Evolutionary conservation across 2,113 vertebrate genomes (phyloP), one percentile per base, ranked within the genome.

Genomic region (Lipotes vexillifer): DNA sequence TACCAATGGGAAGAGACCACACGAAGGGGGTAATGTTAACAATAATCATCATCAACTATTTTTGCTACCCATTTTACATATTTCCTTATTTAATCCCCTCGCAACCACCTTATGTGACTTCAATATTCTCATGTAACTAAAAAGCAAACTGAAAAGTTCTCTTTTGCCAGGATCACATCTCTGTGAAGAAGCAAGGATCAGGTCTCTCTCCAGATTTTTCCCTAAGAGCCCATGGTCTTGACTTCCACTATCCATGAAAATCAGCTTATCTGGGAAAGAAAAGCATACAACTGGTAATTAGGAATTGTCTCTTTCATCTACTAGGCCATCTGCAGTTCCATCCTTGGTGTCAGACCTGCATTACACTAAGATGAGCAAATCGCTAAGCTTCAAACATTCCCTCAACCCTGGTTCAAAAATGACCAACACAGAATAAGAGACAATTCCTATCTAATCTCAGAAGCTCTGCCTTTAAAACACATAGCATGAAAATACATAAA

Each of bases 181-280:
- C 14, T 20, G 82, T n/a, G 20, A 29, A 57, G 21, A 71, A 71
- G n/a, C 59, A 87, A 71, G 87, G 18, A 36, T 61, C 25, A 55
- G 5, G 31, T 93, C 92, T 95, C 63, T 46, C 27, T 52, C 9
- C 46, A 38, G 6, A 46, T 49, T 89, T 88, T 52, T 68, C 49
- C 90, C 33, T 52, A 66, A 49, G 21, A 66, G 14, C 21, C 66
- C 69, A 63, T 59, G 36, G 4, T 6, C 20, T 55, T 90, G 49
- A 29, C 31, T 90, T 59, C 38, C n/a, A 20, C 7, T 38, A 41
- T 38, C 82, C 74, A 59, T 57, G 81, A 77, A 81, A 96, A 49
- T 86, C 29, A 90, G 85, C 61, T 90, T 74, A 55, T 65, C 14
- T 77, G 31, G 1, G 18, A 63, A 72, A 87, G 38, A 80, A 92